Percentiles rank a stretch among this genome's conserved stretches.
phyloP scores from a whole-genome alignment of 2,888 invertebrate genomes.

The Neoaliturus tenellus region DNA sequence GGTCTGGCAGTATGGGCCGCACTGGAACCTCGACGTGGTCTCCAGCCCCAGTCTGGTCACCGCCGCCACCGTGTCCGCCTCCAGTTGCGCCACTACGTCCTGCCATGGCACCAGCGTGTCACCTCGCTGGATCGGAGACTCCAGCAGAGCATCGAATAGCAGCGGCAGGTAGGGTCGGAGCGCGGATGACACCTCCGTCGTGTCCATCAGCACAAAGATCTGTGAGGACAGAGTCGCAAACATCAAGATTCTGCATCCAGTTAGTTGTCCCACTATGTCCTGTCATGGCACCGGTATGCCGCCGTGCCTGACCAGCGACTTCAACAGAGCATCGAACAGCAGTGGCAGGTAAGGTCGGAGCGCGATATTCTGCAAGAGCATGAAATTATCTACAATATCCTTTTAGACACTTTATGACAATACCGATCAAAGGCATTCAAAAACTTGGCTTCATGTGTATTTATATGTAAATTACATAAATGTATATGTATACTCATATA shows the following conservation, averaged over 20 bases:
- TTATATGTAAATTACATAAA: too few species aligned
- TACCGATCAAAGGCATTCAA: too few species aligned
- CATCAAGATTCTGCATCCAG: too few species aligned
- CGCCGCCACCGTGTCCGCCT: conserved; percentile 83
- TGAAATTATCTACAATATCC: too few species aligned
- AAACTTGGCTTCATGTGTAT: too few species aligned
- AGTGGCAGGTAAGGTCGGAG: conserved; percentile 85
- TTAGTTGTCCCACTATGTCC: conserved; percentile 86
- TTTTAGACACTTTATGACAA: too few species aligned
- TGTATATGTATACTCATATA: too few species aligned
- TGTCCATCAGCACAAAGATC: conserved; percentile 86
- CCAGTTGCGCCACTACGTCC: conserved; percentile 86
- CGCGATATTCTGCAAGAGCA: too few species aligned
- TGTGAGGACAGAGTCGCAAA: conserved; percentile 71
- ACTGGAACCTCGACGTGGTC: conserved; percentile 77
- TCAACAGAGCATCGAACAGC: conserved; percentile 83
- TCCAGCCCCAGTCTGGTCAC: conserved; percentile 80
- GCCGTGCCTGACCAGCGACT: conserved; percentile 82
- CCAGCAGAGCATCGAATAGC: conserved; percentile 83
- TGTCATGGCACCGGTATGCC: conserved; percentile 78
- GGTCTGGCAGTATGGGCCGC: conserved; percentile 84
- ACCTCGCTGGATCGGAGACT: conserved; percentile 82
- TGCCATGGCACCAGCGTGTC: conserved; percentile 78
- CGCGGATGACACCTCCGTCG: conserved; percentile 76
- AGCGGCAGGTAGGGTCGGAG: conserved; percentile 85